Evolutionary conservation across 2,113 vertebrate species (phyloP), one percentile per base, ranked within the genome.

Genomic region (Colius striatus): DNA sequence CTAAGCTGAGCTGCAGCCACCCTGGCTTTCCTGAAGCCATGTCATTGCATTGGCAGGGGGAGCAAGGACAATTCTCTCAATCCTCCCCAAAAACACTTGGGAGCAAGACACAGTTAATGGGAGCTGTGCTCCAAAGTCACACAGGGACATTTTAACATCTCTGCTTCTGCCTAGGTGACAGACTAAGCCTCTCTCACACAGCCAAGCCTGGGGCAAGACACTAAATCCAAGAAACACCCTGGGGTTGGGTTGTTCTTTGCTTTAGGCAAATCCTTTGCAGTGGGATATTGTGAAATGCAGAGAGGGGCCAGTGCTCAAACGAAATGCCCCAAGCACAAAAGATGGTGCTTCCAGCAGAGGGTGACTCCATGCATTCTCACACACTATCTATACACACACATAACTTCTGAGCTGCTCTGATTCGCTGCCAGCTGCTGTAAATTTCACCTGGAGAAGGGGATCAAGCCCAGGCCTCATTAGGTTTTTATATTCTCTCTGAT

Each of bases 381-480:
- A 13, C 50, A 10, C 75, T 78, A 91, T 85, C 91, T 91, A 11
- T 34, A 55, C 41, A 6, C 80, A 68, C 58, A 20, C 84, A 55
- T 85, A 91, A 94, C 91, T 92, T 94, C 93, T 75, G 81, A 92
- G 94, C 70, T 45, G 90, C 94, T 96, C 91, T 96, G 94, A 96
- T 94, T 93, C 93, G 80, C 92, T 93, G 82, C 83, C 66, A 90
- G 80, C 72, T 29, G 89, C 92, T 55, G 70, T 94, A 87, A 94
- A 92, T 94, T 67, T 89, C 85, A 88, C 72, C 90, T 94, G 88
- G 82, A 88, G 78, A 82, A 93, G 76, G 84, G 60, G 80, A 96
- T 93, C 89, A 84, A 93, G 82, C 74, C 88, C 80, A 83, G 92
- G 93, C 91, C 97, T 97, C 96, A 94, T 97, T 97, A 97, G 97